phyloP scores from a whole-genome alignment of 2,797 vertebrate genomes.

The Gouania willdenowi region DNA sequence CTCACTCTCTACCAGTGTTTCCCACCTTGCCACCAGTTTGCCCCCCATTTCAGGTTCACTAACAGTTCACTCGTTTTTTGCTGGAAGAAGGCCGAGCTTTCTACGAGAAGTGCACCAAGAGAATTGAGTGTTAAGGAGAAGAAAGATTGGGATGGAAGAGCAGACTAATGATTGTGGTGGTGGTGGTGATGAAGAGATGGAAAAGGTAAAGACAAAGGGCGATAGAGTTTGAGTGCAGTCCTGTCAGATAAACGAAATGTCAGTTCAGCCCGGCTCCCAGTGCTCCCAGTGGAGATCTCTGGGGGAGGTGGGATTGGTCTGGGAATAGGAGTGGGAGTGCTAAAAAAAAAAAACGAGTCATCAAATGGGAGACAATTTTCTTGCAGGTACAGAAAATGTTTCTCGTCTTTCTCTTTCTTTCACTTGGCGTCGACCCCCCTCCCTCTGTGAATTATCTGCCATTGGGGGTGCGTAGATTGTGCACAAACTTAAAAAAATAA shows the following conservation, averaged over 20 bases:
- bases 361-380: no score
- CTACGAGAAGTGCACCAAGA: neutral
- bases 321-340: neutral
- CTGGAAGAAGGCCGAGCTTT: conserved; percentile 5
- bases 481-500: conserved; percentile 56
- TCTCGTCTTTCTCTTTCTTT: conserved; percentile 8
- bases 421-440: conserved; percentile 37
- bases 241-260: conserved; percentile 49
- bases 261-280: conserved; percentile 36
- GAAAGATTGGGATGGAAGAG: neutral
- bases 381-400: conserved; percentile 32
- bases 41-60: conserved; percentile 34
- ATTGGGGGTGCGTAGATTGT: conserved; percentile 36
- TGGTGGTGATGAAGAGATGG: conserved; percentile 16
- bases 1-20: conserved; percentile 22
- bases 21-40: conserved; percentile 46
- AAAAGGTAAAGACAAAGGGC: conserved; percentile 17
- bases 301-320: conserved; percentile 16
- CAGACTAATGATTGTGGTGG: neutral
- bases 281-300: conserved; percentile 38
- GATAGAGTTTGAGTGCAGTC: conserved; percentile 38
- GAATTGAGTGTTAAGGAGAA: conserved; percentile 1
- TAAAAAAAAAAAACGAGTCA: conserved; percentile 32
- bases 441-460: conserved; percentile 45
- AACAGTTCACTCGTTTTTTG: conserved; percentile 45